Base-by-base conservation (phyloP, 2,888 invertebrate species). In the Chrysomela aeneicollis region DNA sequence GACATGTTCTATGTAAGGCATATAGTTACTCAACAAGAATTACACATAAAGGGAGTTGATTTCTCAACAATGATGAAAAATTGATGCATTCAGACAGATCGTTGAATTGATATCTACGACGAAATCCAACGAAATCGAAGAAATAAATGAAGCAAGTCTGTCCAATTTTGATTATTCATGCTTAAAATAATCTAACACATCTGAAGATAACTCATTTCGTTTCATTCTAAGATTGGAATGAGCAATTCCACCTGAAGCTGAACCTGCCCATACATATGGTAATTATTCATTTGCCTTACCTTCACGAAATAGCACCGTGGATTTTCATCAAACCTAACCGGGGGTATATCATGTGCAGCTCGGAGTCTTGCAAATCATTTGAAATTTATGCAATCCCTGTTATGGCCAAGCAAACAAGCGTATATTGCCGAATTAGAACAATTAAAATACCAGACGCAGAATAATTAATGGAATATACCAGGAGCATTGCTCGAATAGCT, bases 351-450 rank as follows among this genome's bases (percentile, higher is more conserved):
- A 51, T 59, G 59, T 59, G 59, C 59, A 52, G 35, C 59, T 59
- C 59, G 35, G 30, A 19, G 59, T 59, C 59, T 59, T 59, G 59
- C 59, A 51, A 59, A 59, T 59, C 51, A 59, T 59, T 52, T 19
- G 32, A 59, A 59, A 59, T 59, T 59, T 59, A 59, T 59, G 59
- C 59, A 59, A 59, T 59, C 59, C 59, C 59, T 21, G 59, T 50
- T 59, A 12, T 50, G 32, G 32, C 50, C 35, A 32, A 15, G 52
- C 59, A 59, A 59, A 59, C 59, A 59, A 59, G 59, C 51, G 59
- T 17, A 21, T 15, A 51, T 59, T 51, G 59, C 59, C 32, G 59
- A 51, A 59, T 59, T 59, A 51, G 52, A 5, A 52, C 59, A 59
- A 59, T 59, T 51, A 59, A 59, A 59, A 59, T 59, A 59, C 51